These are phyloP conservation scores for Tetrapedia diversipes DNA, from an alignment of 2,888 invertebrate species.

Conservation along the genomic window DNA sequence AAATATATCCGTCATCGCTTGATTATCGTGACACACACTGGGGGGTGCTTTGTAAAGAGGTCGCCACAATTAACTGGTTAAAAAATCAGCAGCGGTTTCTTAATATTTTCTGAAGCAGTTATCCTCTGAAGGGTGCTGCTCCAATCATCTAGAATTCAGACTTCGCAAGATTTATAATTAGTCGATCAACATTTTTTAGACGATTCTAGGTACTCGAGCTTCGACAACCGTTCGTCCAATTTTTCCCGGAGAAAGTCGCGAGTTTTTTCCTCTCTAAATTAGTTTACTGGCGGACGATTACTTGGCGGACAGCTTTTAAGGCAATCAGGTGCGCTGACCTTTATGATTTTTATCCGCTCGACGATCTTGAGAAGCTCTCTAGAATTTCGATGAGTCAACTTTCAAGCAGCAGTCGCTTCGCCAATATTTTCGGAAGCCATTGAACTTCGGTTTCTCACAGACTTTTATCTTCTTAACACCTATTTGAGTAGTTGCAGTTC, in stretches of 20 bases:
- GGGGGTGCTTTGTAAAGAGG: too few relatives aligned
- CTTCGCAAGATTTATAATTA: not conserved
- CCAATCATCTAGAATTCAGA: not conserved
- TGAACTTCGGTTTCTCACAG: conserved; percentile 5
- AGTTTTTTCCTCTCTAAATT: not conserved
- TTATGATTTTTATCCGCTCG: not conserved
- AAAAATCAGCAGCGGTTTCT: not conserved
- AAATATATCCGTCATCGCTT: too few relatives aligned
- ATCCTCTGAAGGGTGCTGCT: too few relatives aligned
- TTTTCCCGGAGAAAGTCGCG: not conserved
- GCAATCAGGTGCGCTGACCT: not conserved
- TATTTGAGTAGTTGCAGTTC: not conserved
- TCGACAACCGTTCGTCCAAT: conserved; percentile 10
- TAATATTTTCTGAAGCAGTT: not conserved
- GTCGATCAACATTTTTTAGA: not conserved
- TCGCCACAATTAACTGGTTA: too few relatives aligned
- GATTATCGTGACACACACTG: too few relatives aligned
- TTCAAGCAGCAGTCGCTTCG: conserved; percentile 2
- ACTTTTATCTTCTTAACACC: conserved; percentile 6
- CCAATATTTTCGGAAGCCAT: conserved; percentile 11
- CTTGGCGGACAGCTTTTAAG: not conserved
- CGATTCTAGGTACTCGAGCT: not conserved
- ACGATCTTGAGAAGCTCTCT: conserved; percentile 16
- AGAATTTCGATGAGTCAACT: conserved; percentile 11
- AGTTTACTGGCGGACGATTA: not conserved